phyloP scores from a whole-genome alignment of 1,140 invertebrate genomes.

The Armadillidium nasatum region DNA sequence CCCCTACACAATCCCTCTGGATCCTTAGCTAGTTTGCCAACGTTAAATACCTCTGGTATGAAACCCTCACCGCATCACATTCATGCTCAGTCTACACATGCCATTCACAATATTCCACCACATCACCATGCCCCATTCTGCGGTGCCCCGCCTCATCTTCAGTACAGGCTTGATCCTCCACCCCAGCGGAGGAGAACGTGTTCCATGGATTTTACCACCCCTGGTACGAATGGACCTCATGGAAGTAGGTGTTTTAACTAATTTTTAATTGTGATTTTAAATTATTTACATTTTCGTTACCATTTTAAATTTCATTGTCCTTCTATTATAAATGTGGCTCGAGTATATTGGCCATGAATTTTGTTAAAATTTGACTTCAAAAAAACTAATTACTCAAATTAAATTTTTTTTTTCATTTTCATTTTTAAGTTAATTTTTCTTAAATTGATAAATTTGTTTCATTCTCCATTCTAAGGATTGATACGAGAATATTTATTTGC shows the following conservation, averaged over 20 bases:
- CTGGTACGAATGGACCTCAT: slow-evolving; percentile 34
- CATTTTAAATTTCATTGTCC: too few species aligned
- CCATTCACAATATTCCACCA: slow-evolving; percentile 11
- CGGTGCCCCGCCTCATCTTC: slow-evolving; percentile 27
- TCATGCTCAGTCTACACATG: slow-evolving; percentile 20
- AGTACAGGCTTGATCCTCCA: slow-evolving; percentile 35
- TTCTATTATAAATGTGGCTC: too few species aligned
- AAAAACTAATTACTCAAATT: too few species aligned
- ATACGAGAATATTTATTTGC: too few species aligned
- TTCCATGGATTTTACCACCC: slow-evolving; percentile 21
- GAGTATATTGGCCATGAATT: too few species aligned
- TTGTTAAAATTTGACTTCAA: too few species aligned
- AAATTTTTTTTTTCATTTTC: too few species aligned
- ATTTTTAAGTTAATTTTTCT: too few species aligned
- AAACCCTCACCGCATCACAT: slow-evolving; percentile 27
- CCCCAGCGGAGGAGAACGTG: slow-evolving; percentile 31
- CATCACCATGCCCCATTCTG: slow-evolving; percentile 25
- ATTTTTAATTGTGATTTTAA: too few species aligned
- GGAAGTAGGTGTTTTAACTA: slow-evolving; percentile 23
- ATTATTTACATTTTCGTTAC: too few species aligned
- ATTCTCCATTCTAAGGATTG: too few species aligned
- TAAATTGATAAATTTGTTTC: too few species aligned
- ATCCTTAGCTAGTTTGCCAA: not conserved
- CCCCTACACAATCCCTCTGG: slow-evolving; percentile 17
- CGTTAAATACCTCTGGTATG: not conserved